Conservation (phyloP, 2,113 vertebrate species). For the Pontoporia blainvillei region DNA sequence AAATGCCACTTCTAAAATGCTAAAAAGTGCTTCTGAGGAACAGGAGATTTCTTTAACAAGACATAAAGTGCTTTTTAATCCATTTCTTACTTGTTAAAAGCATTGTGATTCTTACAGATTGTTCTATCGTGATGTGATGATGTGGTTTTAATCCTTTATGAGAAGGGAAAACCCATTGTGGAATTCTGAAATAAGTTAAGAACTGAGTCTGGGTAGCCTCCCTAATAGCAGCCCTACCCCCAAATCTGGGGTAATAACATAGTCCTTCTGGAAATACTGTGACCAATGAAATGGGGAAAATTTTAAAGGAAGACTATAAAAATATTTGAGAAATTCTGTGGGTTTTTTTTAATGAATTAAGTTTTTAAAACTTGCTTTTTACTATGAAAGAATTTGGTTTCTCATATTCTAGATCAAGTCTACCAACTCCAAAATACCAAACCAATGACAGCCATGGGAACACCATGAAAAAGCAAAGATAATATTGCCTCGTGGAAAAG, state of each 20-base stretch:
- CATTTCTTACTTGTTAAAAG: slow-evolving; percentile 82
- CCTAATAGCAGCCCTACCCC: not conserved
- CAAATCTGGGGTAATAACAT: not conserved
- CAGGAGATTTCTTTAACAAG: slow-evolving; percentile 81
- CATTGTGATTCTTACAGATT: slow-evolving; percentile 75
- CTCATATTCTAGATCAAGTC: slow-evolving; percentile 19
- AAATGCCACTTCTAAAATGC: slow-evolving; percentile 81
- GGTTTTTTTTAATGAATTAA: not conserved
- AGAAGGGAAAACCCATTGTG: slow-evolving; percentile 50
- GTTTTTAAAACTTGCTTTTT: slow-evolving; percentile 7
- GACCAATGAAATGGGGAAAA: not conserved
- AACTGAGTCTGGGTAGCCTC: not conserved
- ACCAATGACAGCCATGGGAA: not conserved
- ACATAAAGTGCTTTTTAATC: slow-evolving; percentile 83
- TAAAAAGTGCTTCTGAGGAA: slow-evolving; percentile 81
- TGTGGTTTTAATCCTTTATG: slow-evolving; percentile 71
- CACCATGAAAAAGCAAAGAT: not conserved
- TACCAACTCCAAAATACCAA: not conserved
- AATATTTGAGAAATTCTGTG: not conserved
- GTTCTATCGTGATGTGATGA: slow-evolving; percentile 68
- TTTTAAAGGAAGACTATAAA: not conserved
- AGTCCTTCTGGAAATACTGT: not conserved
- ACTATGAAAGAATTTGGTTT: slow-evolving; percentile 22
- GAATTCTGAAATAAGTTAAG: slow-evolving; percentile 74
- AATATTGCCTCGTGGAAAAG: not conserved